phyloP scores from a whole-genome alignment of 64 coral and sea anemone genomes.

The Hydrozoanthus tunicans region DNA sequence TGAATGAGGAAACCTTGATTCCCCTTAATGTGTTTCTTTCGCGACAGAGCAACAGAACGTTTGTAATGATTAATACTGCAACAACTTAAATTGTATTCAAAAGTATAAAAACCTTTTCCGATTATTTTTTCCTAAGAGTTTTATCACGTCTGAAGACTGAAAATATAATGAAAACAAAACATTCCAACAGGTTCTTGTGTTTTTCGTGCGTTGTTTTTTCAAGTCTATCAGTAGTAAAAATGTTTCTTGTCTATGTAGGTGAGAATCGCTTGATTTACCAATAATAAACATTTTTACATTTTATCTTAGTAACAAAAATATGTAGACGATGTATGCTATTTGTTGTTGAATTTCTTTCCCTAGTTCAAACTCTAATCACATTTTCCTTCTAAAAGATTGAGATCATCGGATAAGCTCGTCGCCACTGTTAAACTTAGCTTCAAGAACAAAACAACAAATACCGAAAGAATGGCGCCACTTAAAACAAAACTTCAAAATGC shows the following conservation, averaged over 20 bases:
- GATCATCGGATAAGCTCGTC: not conserved
- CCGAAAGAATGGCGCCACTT: constrained; percentile 4
- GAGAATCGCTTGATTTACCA: no score
- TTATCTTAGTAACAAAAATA: not conserved
- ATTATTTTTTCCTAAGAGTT: no score
- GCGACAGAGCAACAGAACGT: not conserved
- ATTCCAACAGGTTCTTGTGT: no score
- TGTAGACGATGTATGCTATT: not conserved
- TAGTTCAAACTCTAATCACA: not conserved
- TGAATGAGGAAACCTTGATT: not conserved
- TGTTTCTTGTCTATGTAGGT: no score
- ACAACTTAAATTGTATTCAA: no score
- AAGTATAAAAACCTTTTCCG: no score
- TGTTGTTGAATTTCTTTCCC: not conserved
- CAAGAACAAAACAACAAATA: not conserved
- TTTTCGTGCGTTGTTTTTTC: no score
- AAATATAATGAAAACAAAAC: no score
- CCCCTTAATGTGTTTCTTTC: not conserved
- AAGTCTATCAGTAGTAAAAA: no score
- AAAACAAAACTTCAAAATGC: not conserved
- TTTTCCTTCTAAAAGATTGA: constrained; percentile 1
- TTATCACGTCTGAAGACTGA: no score
- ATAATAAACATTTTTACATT: no score
- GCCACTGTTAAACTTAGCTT: not conserved
- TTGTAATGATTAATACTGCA: no score